Evolutionary conservation across 2,888 invertebrate species (phyloP), one percentile per base, ranked within the genome.

Genomic region (Cremastinae sp.): DNA sequence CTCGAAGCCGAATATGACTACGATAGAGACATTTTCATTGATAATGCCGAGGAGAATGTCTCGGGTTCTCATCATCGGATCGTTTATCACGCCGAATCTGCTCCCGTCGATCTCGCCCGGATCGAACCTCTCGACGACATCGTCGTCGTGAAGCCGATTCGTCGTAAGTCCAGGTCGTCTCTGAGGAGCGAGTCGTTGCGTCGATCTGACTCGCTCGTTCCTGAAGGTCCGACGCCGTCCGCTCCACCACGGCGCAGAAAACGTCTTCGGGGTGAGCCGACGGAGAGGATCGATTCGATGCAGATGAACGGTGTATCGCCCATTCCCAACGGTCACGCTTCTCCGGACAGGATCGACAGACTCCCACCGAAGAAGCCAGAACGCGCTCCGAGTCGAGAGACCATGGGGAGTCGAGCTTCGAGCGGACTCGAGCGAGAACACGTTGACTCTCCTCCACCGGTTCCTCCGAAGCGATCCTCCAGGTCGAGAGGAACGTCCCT

Each of bases 381-480:
- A 22, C 64, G 75, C 8, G 64, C 66, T 7, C 22, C 65, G 0
- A 75, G 76, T 61, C 74, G 74, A 1, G 78, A 80, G 16, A 58
- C 78, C 14, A 62, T 79, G 3, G 62, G 58, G 12, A 71, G 59
- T 9, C 35, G 61, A 4, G 64, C 56, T 0, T 68, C 69, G 39
- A 8, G 5, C 41, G 55, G 68, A 41, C 28, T 47, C 16, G 93
- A 94, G 85, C 93, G 93, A 83, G 93, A 94, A 85, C 93, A 93
- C 86, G 91, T 92, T 80, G 92, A 94, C 81, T 59, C 74, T 0
- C 55, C 74, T n/a, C 71, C 71, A 4, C 91, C 92, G 4, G 90
- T 92, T n/a, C 92, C 92, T 53, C 93, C 92, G 1, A 93, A 88
- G 68, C 82, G 88, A 51, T 79, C 91, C 72, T 92, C 93, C 0